Evolutionary conservation across 1,140 invertebrate genomes (phyloP).

Genomic region (Pollicipes pollicipes): DNA sequence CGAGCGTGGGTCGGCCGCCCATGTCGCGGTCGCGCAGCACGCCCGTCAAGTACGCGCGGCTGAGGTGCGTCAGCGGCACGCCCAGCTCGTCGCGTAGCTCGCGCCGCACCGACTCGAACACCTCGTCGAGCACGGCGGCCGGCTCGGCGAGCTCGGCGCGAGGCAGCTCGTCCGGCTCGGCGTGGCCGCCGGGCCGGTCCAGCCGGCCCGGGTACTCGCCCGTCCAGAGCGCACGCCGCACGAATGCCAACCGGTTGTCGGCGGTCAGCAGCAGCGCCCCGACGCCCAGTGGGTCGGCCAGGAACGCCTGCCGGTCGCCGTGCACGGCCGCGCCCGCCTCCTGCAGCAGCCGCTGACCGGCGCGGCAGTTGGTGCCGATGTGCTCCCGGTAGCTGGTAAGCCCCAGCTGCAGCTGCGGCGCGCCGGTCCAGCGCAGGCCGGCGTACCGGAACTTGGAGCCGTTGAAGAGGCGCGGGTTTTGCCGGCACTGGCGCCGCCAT

Average conservation of each 20-base stretch:
- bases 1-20: not conserved
- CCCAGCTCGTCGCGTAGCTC: not conserved
- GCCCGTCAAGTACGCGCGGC: not conserved
- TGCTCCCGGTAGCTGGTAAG: slow-evolving; percentile 22
- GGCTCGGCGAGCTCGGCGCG: not conserved
- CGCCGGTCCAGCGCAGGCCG: not conserved
- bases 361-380: slow-evolving; percentile 19
- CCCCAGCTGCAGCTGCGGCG: slow-evolving; percentile 24
- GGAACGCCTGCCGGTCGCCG: slow-evolving; percentile 17
- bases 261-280: slow-evolving; percentile 25
- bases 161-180: slow-evolving; percentile 26
- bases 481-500: slow-evolving; percentile 8
- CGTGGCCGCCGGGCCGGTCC: slow-evolving; percentile 31
- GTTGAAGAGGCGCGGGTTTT: slow-evolving; percentile 14
- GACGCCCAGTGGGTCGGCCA: slow-evolving; percentile 30
- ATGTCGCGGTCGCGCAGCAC: not conserved
- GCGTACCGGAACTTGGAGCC: slow-evolving; percentile 12
- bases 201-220: slow-evolving; percentile 27
- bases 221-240: slow-evolving; percentile 25
- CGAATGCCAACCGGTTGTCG: slow-evolving; percentile 26
- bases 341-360: slow-evolving; percentile 10
- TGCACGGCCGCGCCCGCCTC: slow-evolving; percentile 13
- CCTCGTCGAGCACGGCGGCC: not conserved
- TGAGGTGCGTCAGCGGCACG: not conserved
- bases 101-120: slow-evolving; percentile 2